Base-by-base conservation (phyloP, 2,113 vertebrate species). In the Lamprotornis superbus region DNA sequence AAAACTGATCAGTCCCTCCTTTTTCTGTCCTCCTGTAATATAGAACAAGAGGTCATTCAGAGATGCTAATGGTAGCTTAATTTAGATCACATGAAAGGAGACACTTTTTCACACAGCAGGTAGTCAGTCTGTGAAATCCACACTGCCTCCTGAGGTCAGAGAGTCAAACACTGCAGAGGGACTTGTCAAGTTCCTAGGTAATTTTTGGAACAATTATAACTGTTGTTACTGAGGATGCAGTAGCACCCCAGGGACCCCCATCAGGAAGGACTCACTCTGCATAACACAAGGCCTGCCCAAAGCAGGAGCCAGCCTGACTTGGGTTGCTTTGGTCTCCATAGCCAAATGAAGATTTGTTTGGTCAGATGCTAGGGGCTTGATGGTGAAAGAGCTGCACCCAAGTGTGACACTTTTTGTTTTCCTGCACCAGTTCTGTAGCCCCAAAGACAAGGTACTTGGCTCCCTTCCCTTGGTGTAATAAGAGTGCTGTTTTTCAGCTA, bases 41-140 rank as follows among this genome's bases (percentile, higher is more conserved):
- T 90, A 84, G 96, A 96, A 95, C 92, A 94, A 96, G 97, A 97
- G 96, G 96, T 97, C 95, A 91, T 79, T 92, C 25, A 6, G 89
- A 94, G 93, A 96, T 96, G 92, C 91, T 97, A 97, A 97, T 95
- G 84, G 95, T 86, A 83, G 90, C 97, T 96, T 97, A 97, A 96
- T 97, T 97, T 96, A 96, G 96, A 93, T 90, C 81, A 37, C 84
- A 93, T 93, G 95, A 95, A 97, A 97, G 90, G 64, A 92, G 92
- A 97, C 59, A 63, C 93, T 96, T 94, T 79, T 86, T 92, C 90
- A 88, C 95, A 64, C 94, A 95, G 96, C 96, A 97, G 93, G 96
- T 97, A 91, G 73, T 84, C 88, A 37, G 83, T 57, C 81, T 96
- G 75, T 94, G 96, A 97, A 97, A 97, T 96, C 94, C 90, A 94